Evolutionary conservation across 2,113 vertebrate species (phyloP), one percentile per base, ranked within the genome.

Genomic region (Microcebus jonahi): DNA sequence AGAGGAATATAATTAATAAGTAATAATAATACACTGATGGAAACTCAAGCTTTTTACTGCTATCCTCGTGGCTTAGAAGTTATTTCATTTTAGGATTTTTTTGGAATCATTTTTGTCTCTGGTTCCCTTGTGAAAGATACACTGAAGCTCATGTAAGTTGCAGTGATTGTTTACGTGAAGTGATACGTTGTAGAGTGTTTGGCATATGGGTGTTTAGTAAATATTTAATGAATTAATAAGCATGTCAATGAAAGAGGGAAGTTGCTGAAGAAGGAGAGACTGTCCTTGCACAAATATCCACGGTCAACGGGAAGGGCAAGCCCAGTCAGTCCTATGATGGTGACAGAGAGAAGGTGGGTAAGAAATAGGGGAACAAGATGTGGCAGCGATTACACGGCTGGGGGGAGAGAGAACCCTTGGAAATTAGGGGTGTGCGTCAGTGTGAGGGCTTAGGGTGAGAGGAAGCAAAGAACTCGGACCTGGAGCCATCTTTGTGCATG

Each of bases 1-100:
- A 84, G 65, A 77, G 48, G 48, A 92, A 45, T 18, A 70, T 63
- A 82, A 91, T 97, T 81, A 90, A 90, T 82, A 88, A 88, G 55
- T 90, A n/a, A 88, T 61, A 68, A 63, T 77, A 88, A 65, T 50
- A 31, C 15, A 15, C 77, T 70, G 65, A 77, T 57, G 71, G 83
- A 85, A 92, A 36, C 34, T 27, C 23, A 45, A 39, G 8, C 18
- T 94, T 83, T 70, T 87, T 20, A 20, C 9, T 39, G 36, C 57
- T 45, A 6, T 45, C 89, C 15, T n/a, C 20, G 20, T 80, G 90
- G 59, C 84, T 97, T 90, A 80, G 65, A 90, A 84, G 85, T 57
- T 1, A 92, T 55, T 65, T 77, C 67, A 77, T 71, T 53, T 77
- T 23, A 70, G 27, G 15, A 48, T 61, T 48, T 73, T 73, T 67